Evolutionary conservation across 2,888 invertebrate species (phyloP), one percentile per base, ranked within the genome.

Genomic region (Eledona agricola): DNA sequence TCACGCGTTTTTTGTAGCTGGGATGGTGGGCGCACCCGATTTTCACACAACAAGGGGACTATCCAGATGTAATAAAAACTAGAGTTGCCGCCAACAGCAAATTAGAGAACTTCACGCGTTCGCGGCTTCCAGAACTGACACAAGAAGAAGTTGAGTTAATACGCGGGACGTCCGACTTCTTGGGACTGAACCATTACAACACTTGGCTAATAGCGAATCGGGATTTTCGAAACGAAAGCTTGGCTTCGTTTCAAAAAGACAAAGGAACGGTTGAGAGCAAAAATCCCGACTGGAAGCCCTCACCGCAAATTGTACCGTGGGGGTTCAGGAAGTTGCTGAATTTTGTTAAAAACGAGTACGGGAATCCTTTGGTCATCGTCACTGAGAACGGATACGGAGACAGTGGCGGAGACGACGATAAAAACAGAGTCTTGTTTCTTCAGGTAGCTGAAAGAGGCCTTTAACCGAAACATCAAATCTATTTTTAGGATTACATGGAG

Each of bases 181-280:
- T 88, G 16, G 87, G 86, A 0, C 60, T 88, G 2, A 88, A 87
- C 65, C 79, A 84, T 47, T 88, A 85, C 70, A 80, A 84, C 0
- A 77, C 81, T 0, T 75, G 72, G 53, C 40, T 82, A 56, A 77
- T 78, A 0, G 59, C 76, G 4, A 45, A 67, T 20, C 42, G 61
- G 1, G 53, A 67, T n/a, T 77, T 49, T 68, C 57, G 64, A n/a
- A 12, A 32, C 72, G 57, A 73, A 73, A 50, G 75, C 69, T 1
- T 77, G 72, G 11, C 64, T 5, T 63, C 62, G 0, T 64, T 55
- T 34, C 6, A 42, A 1, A 64, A 64, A 23, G 69, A 59, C 74
- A 38, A 76, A 77, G 78, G 32, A 69, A 60, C 57, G 4, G 12
- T 22, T n/a, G 34, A 38, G 5, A 20, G 20, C 12, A 46, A 77